Percentiles rank a stretch among this genome's conserved stretches.
Evolutionary conservation across 2,888 invertebrate species (phyloP).

Genomic region (Parnassius smintheus): DNA sequence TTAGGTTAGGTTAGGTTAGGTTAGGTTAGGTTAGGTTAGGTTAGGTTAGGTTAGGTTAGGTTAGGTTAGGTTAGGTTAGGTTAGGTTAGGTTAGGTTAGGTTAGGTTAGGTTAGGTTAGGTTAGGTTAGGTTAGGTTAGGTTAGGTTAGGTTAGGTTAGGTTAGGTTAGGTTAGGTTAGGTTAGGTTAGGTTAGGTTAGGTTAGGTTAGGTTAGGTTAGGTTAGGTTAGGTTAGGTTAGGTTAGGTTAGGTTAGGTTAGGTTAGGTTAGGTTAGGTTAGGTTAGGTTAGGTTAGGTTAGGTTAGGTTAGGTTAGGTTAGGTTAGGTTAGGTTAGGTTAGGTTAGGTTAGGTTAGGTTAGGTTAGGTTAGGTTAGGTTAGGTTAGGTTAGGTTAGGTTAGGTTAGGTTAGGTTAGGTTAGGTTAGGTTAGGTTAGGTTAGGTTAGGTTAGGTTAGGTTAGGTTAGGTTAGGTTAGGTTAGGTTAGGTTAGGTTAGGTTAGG

Average conservation of each 20-base stretch:
- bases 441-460: slow-evolving; percentile 1
- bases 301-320: slow-evolving; percentile 1
- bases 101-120: slow-evolving; percentile 1
- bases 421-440: slow-evolving; percentile 1
- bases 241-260: slow-evolving; percentile 1
- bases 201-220: slow-evolving; percentile 1
- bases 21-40: slow-evolving; percentile 1
- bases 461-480: slow-evolving; percentile 1
- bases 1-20: slow-evolving; percentile 1
- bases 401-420: slow-evolving; percentile 1
- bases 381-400: slow-evolving; percentile 1
- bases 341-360: slow-evolving; percentile 1
- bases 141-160: slow-evolving; percentile 1
- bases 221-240: slow-evolving; percentile 1
- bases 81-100: slow-evolving; percentile 1
- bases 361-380: slow-evolving; percentile 1
- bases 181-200: slow-evolving; percentile 1
- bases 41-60: slow-evolving; percentile 1
- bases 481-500: slow-evolving; percentile 1
- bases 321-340: slow-evolving; percentile 1
- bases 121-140: slow-evolving; percentile 1
- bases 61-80: slow-evolving; percentile 1
- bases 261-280: slow-evolving; percentile 1
- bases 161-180: slow-evolving; percentile 1
- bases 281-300: slow-evolving; percentile 1